A percentile compares a stretch with the other conserved stretches of the same genome.
Evolutionary conservation across 2,113 vertebrate genomes (phyloP).

Genomic region (Clarias gariepinus): DNA sequence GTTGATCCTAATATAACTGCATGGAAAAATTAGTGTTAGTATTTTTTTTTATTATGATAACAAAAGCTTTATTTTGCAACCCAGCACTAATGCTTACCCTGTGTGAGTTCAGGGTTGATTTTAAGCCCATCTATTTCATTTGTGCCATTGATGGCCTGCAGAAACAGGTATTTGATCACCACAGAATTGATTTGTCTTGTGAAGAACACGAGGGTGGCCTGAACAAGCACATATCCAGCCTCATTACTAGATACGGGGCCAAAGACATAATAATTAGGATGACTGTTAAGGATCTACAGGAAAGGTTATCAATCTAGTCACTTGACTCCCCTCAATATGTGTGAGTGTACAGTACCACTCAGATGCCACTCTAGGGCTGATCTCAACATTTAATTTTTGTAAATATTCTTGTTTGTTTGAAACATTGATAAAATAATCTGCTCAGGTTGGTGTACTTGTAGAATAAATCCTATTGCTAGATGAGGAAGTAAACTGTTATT

Average conservation of each 20-base stretch:
- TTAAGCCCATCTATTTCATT: background rate
- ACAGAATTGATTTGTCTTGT: fast-evolving
- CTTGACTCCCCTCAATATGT: background rate
- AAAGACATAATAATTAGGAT: background rate
- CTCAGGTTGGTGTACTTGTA: background rate
- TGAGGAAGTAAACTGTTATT: background rate
- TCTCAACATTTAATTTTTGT: background rate
- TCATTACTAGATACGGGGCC: constrained; percentile 43
- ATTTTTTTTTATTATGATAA: background rate
- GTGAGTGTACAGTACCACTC: too few relatives aligned
- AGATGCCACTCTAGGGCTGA: background rate
- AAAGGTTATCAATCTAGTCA: too few relatives aligned
- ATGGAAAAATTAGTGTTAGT: background rate
- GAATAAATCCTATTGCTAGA: background rate
- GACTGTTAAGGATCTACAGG: background rate
- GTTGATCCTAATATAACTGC: background rate
- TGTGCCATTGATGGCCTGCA: fast-evolving
- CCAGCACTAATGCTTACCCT: constrained; percentile 42
- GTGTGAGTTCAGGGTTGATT: constrained; percentile 42
- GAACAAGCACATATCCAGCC: constrained; percentile 56
- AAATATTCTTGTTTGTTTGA: background rate
- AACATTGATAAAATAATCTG: background rate
- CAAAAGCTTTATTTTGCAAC: background rate
- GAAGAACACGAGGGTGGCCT: constrained; percentile 47
- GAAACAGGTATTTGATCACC: background rate